A percentile compares a stretch with the other conserved stretches of the same genome.
phyloP scores from a whole-genome alignment of 2,888 invertebrate genomes.

The Spicauda simplicius region DNA sequence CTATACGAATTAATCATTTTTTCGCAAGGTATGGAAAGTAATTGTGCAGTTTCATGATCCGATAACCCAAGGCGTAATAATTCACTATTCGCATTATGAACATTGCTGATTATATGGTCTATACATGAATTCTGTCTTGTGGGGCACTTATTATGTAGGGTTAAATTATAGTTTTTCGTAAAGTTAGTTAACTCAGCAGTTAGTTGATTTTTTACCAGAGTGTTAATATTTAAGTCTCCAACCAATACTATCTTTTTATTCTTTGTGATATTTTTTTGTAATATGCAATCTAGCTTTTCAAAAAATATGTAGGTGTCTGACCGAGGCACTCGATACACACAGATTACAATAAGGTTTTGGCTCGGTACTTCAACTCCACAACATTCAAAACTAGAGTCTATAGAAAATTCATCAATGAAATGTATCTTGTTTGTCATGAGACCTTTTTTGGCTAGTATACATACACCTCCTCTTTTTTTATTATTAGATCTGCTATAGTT shows the following conservation, averaged over 20 bases:
- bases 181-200: constrained; percentile 5
- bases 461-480: constrained; percentile 12
- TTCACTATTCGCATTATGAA: constrained; percentile 1
- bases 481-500: constrained; percentile 7
- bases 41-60: constrained; percentile 15
- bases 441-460: neutral
- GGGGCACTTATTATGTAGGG: neutral
- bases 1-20: neutral
- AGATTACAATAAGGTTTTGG: constrained; percentile 4
- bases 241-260: neutral
- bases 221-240: too few species aligned
- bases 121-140: constrained; percentile 2
- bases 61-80: constrained; percentile 6
- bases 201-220: too few species aligned
- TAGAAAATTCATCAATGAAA: constrained; percentile 2
- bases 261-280: constrained; percentile 1
- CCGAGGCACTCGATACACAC: constrained; percentile 8
- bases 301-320: constrained; percentile 9
- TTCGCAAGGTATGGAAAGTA: constrained; percentile 6
- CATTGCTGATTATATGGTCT: constrained; percentile 12
- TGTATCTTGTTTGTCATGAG: neutral
- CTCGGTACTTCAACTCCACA: too few species aligned
- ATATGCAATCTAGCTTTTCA: constrained; percentile 7
- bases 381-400: neutral
- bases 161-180: constrained; percentile 1